Percentiles rank a stretch among this genome's conserved stretches.
These are phyloP conservation scores for Heliothis peltigera DNA, from an alignment of 2,888 invertebrate species.

Conservation along the genomic window DNA sequence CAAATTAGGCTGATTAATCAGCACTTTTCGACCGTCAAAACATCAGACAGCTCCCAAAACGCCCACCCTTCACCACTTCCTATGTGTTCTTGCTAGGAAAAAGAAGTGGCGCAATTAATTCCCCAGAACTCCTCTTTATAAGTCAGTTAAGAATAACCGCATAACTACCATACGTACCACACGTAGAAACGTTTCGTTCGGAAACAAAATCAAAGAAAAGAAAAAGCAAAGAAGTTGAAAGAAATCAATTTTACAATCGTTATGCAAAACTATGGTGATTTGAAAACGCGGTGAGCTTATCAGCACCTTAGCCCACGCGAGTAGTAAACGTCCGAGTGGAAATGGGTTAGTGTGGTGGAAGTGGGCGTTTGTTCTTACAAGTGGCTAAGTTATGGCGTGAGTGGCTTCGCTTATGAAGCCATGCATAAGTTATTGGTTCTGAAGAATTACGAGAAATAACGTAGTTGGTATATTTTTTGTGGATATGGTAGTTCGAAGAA, in stretches of 20 bases:
- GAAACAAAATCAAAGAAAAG: not conserved
- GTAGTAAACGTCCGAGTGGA: slow-evolving; percentile 23
- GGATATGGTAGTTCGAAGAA: not conserved
- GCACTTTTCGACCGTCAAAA: too few species aligned
- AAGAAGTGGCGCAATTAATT: too few species aligned
- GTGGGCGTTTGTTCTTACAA: slow-evolving; percentile 19
- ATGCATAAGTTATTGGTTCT: slow-evolving; percentile 22
- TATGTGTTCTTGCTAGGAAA: too few species aligned
- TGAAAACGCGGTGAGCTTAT: slow-evolving; percentile 33
- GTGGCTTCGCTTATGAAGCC: slow-evolving; percentile 12
- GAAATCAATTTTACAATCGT: slow-evolving; percentile 15
- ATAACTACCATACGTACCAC: too few species aligned
- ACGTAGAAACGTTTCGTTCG: too few species aligned
- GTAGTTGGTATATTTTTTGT: not conserved
- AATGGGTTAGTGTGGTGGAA: slow-evolving; percentile 38
- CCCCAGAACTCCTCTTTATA: too few species aligned
- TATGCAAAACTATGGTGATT: slow-evolving; percentile 31
- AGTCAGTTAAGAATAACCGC: too few species aligned
- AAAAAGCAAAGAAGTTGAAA: not conserved
- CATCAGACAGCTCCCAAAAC: too few species aligned
- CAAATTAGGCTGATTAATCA: too few species aligned
- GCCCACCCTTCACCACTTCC: too few species aligned
- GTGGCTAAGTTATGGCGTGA: slow-evolving; percentile 10
- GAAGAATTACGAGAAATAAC: not conserved
- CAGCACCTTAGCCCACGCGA: slow-evolving; percentile 32